phyloP scores from a whole-genome alignment of 2,888 invertebrate species.

The Liopterus haemorrhoidalis region DNA sequence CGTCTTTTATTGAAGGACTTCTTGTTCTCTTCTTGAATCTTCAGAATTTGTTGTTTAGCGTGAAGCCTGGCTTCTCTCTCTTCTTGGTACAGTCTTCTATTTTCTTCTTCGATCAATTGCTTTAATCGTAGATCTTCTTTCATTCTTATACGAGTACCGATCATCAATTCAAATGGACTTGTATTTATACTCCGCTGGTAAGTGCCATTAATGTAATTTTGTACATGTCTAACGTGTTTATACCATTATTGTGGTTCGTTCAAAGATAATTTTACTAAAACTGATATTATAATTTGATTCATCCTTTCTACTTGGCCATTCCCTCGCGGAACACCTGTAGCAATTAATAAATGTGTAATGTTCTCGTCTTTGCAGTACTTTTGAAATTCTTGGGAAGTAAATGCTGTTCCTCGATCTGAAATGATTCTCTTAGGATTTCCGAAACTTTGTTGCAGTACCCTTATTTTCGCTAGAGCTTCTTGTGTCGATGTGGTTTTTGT shows the following conservation, averaged over 20 bases:
- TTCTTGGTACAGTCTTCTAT: slow-evolving; percentile 14
- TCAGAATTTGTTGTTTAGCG: slow-evolving; percentile 25
- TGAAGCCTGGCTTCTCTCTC: slow-evolving; percentile 16
- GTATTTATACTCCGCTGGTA: slow-evolving; percentile 25
- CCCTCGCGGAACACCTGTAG: slow-evolving; percentile 18
- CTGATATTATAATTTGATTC: slow-evolving; percentile 27
- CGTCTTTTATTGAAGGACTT: slow-evolving; percentile 30
- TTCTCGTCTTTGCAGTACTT: slow-evolving; percentile 20
- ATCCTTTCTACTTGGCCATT: slow-evolving; percentile 28
- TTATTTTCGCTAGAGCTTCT: slow-evolving; percentile 20
- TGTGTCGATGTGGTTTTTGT: slow-evolving; percentile 17
- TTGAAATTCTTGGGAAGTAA: slow-evolving; percentile 19
- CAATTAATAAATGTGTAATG: slow-evolving; percentile 19
- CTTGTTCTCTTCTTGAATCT: slow-evolving; percentile 32
- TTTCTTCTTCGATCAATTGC: slow-evolving; percentile 24
- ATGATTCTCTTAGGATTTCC: slow-evolving; percentile 24
- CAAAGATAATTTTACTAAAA: slow-evolving; percentile 26
- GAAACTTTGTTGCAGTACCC: slow-evolving; percentile 15
- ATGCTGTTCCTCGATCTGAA: slow-evolving; percentile 21
- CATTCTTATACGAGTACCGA: slow-evolving; percentile 24
- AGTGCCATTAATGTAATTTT: slow-evolving; percentile 26
- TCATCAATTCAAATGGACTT: slow-evolving; percentile 29
- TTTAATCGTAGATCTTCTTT: slow-evolving; percentile 22
- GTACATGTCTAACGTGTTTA: slow-evolving; percentile 24
- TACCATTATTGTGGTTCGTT: slow-evolving; percentile 28